Evolutionary conservation across 2,888 invertebrate species (phyloP), one percentile per base, ranked within the genome.

Genomic region (Callyntrura sp.): DNA sequence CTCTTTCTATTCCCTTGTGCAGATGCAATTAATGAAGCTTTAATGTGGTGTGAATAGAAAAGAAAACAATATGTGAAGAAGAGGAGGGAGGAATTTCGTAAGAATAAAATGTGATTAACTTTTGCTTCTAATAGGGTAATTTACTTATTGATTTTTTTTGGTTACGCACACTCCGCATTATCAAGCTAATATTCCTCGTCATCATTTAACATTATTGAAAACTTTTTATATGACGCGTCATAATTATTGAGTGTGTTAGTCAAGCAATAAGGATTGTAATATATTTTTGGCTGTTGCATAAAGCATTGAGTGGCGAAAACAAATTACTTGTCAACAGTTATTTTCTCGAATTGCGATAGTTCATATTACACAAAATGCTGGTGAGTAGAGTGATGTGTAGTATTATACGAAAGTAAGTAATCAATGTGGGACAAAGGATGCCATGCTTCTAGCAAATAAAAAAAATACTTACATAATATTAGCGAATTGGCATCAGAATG

Each of bases 401-500:
- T 43, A 35, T 60, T 5, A 25, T 14, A 73, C n/a, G 57, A 79
- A 35, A 60, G 17, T 35, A 79, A n/a, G 35, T 35, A 14, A 57
- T 83, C 68, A 83, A 83, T 83, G 51, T 83, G 51, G 83, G 83
- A 70, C 83, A 83, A 79, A 60, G 20, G 60, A 79, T 79, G 79
- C 57, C n/a, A 35, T 43, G n/a, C 28, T 17, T 9, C 28, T 17
- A 28, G 43, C 78, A 78, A 55, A 28, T 55, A 55, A 51, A 55
- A 78, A 51, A 76, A 43, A 73, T 20, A 76, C 5, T 17, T 43
- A 17, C 23, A 23, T 62, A 62, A 23, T 35, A 51, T 60, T 79
- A 35, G 57, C 17, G 14, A 43, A 65, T 62, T 82, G 55, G 65
- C 82, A 82, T 45, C 25, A n/a, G 14, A 65, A 23, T 45, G 60